Evolutionary conservation across 2,888 invertebrate genomes (phyloP), one percentile per base, ranked within the genome.

Genomic region (Drosophila meridionalis): DNA sequence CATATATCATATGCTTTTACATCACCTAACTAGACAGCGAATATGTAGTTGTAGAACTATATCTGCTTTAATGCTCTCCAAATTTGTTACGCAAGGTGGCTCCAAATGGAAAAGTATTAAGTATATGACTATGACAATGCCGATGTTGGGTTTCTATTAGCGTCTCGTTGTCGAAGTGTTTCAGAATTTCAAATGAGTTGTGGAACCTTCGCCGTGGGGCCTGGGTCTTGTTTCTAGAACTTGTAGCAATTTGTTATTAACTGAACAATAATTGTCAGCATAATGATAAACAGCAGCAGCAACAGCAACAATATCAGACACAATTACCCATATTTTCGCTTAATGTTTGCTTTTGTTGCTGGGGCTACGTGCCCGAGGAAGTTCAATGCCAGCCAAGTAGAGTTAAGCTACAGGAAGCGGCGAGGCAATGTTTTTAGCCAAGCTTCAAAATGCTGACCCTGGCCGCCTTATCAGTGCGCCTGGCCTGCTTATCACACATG

Each of bases 261-360:
- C 67, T 52, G 47, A 76, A 74, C 77, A 80, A 69, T 68, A 82
- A 82, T 79, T 77, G 73, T 66, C 69, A 81, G 57, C 69, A 62
- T 76, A 72, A 73, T 79, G 53, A 75, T 77, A 72, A 87, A 73
- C 67, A 36, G 50, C 57, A 66, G 58, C 57, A 55, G 48, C 69
- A 70, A 48, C 63, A 62, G 38, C 57, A 48, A 65, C 60, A 69
- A 43, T 53, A 38, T 53, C 64, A 80, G 78, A 78, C 87, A 90
- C 90, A 87, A 87, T 87, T 87, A 87, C 90, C 90, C 72, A 87
- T 73, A 87, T 86, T 80, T 52, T 81, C 61, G 65, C 14, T 83
- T 75, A 65, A 63, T 74, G 75, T 61, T 69, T 34, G 66, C 61
- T 53, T 52, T 77, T 68, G 50, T 63, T 55, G 53, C 28, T 65